Percentiles rank a stretch among this genome's conserved stretches.
These are phyloP conservation scores for Erithacus rubecula DNA, from an alignment of 2,797 vertebrate species.

Conservation along the genomic window DNA sequence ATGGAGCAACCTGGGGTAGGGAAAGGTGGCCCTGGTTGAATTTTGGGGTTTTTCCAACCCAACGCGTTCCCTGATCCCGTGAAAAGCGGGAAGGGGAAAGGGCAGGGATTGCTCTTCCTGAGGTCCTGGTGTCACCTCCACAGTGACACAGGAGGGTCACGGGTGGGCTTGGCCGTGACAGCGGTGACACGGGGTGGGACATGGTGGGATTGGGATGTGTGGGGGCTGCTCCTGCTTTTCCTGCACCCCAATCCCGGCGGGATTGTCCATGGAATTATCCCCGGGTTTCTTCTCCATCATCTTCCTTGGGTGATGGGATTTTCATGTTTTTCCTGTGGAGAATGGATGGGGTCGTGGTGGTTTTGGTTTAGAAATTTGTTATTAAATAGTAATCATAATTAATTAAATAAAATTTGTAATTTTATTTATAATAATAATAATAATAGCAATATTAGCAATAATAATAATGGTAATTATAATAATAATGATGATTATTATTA, in stretches of 20 bases:
- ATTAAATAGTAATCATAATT: rapidly evolving
- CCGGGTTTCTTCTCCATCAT: background rate
- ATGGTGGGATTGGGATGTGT: rapidly evolving
- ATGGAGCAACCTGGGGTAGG: rapidly evolving
- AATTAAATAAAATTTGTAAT: background rate
- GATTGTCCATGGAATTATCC: background rate
- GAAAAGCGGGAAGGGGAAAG: background rate
- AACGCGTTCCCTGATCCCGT: rapidly evolving
- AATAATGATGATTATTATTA: background rate
- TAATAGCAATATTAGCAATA: background rate
- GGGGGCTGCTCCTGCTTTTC: background rate
- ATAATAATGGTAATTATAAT: too few relatives aligned
- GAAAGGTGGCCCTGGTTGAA: background rate
- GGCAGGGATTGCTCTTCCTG: background rate
- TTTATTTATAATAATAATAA: too few relatives aligned
- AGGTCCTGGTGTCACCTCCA: too few relatives aligned
- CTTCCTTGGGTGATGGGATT: background rate
- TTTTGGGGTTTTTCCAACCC: background rate
- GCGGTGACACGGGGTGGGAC: rapidly evolving
- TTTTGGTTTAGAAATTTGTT: rapidly evolving
- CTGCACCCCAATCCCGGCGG: rapidly evolving
- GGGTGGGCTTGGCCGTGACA: background rate
- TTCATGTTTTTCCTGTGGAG: rapidly evolving
- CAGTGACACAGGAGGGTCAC: too few relatives aligned
- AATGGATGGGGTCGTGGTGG: rapidly evolving